These are phyloP conservation scores for Hydrotaea diabolus DNA, from an alignment of 2,888 invertebrate species.

Conservation along the genomic window DNA sequence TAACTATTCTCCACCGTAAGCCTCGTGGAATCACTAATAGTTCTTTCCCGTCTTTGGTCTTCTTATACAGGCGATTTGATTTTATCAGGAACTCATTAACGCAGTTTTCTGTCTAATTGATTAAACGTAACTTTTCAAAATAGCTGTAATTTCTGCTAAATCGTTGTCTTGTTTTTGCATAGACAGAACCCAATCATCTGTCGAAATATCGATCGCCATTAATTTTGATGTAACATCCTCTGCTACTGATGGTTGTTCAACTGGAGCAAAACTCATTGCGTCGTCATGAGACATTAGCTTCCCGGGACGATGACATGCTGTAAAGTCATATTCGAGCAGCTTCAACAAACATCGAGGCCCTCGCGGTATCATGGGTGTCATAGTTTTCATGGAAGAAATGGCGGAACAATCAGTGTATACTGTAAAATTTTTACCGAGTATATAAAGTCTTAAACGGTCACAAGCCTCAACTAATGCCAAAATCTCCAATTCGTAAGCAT, in stretches of 20 bases:
- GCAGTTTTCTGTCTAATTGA: background rate
- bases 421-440: slow-evolving; percentile 50
- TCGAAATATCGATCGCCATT: slow-evolving; percentile 41
- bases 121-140: background rate
- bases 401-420: slow-evolving; percentile 73
- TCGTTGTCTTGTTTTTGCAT: slow-evolving; percentile 61
- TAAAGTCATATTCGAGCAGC: slow-evolving; percentile 68
- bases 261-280: slow-evolving; percentile 70
- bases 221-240: slow-evolving; percentile 51
- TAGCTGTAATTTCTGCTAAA: slow-evolving; percentile 34
- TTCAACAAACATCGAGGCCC: slow-evolving; percentile 71
- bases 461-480: slow-evolving; percentile 75
- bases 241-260: slow-evolving; percentile 30
- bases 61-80: slow-evolving; percentile 46
- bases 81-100: slow-evolving; percentile 34
- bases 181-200: slow-evolving; percentile 55
- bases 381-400: slow-evolving; percentile 71
- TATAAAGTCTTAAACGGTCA: slow-evolving; percentile 72
- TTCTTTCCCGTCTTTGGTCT: no score
- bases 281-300: slow-evolving; percentile 74
- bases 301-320: slow-evolving; percentile 64
- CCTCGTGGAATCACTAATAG: slow-evolving; percentile 4
- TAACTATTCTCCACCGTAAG: slow-evolving; percentile 61
- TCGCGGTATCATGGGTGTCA: slow-evolving; percentile 71
- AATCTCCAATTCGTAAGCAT: slow-evolving; percentile 75